Conservation (phyloP, 2,113 vertebrate species). For the Melierax canorus region DNA sequence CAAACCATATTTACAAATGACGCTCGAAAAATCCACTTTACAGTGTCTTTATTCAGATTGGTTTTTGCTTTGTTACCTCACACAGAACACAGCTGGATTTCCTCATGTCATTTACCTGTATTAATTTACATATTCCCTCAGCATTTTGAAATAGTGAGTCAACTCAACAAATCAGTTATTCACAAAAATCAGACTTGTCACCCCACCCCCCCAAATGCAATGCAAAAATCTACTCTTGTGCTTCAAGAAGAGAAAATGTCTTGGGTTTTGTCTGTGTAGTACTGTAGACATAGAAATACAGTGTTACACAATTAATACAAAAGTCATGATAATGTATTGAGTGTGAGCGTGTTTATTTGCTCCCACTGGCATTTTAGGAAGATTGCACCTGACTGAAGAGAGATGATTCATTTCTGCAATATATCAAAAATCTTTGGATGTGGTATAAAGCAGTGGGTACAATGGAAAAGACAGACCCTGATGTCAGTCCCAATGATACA, state of each 20-base stretch:
- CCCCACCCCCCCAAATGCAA: not conserved
- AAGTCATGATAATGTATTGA: not conserved
- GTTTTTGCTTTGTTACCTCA: not conserved
- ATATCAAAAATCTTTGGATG: not conserved
- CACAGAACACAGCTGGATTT: not conserved
- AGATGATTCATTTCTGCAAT: not conserved
- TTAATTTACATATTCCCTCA: not conserved
- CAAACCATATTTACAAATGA: too few species aligned
- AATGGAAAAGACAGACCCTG: not conserved
- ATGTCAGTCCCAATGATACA: not conserved
- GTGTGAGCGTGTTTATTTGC: not conserved
- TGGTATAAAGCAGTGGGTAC: not conserved
- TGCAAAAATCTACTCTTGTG: not conserved
- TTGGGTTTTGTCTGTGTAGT: not conserved
- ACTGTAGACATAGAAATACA: not conserved
- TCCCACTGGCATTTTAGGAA: not conserved
- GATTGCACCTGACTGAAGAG: not conserved
- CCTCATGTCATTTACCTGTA: not conserved
- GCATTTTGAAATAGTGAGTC: not conserved
- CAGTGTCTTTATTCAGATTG: accelerated
- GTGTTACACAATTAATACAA: not conserved
- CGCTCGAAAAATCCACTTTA: not conserved
- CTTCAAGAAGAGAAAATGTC: not conserved
- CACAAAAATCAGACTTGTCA: not conserved
- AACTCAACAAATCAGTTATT: not conserved